A percentile compares a stretch with the other conserved stretches of the same genome.
Evolutionary conservation across 2,113 vertebrate species (phyloP).

Genomic region (Ailurus styani): DNA sequence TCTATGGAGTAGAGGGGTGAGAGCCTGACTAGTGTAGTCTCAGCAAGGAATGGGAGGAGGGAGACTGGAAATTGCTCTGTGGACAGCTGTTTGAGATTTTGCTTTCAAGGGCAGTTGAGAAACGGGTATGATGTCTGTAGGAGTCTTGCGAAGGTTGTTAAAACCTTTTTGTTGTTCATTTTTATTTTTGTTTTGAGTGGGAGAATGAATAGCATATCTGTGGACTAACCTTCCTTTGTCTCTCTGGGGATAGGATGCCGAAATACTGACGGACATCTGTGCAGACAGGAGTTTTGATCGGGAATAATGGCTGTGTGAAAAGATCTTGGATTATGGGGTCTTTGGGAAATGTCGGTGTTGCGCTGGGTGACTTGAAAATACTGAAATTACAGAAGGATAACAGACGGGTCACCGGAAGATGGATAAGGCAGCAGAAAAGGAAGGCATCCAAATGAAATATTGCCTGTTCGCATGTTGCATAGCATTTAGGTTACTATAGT

Average conservation of each 20-base stretch:
- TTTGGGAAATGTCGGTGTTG: background rate
- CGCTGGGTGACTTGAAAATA: background rate
- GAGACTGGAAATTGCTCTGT: background rate
- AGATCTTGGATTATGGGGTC: background rate
- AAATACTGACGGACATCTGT: background rate
- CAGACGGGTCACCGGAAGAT: background rate
- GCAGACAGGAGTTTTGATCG: background rate
- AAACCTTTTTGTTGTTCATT: background rate
- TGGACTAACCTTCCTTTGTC: background rate
- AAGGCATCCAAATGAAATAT: background rate
- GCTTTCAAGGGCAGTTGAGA: background rate
- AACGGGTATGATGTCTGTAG: background rate
- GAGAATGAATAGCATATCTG: background rate
- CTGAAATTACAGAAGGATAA: background rate
- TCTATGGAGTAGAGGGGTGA: background rate
- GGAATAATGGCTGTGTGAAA: background rate
- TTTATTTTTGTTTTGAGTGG: background rate
- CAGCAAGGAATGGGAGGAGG: background rate
- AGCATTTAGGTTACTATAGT: background rate
- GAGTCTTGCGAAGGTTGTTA: background rate
- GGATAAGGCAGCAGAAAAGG: background rate
- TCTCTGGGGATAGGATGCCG: background rate
- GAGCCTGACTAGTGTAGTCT: background rate
- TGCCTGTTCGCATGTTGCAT: background rate
- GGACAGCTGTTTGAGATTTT: background rate